Percentiles rank a stretch among this genome's conserved stretches.
Evolutionary conservation across 1,140 invertebrate species (phyloP).

Genomic region (Drosophila pectinifera): DNA sequence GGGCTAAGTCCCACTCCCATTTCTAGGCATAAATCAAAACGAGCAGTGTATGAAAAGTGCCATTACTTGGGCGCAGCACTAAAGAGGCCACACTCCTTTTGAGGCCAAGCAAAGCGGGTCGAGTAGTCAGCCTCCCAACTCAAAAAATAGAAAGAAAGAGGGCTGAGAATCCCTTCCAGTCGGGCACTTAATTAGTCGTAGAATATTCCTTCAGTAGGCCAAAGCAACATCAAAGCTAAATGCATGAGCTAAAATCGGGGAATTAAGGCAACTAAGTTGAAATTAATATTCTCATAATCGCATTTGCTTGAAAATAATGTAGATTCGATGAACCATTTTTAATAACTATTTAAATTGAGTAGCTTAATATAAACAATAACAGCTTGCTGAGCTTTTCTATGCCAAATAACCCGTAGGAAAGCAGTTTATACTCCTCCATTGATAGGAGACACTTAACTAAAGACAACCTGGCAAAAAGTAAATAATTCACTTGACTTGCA

Average conservation of each 20-base stretch:
- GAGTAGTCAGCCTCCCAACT: conserved; percentile 15
- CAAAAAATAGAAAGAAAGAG: conserved; percentile 15
- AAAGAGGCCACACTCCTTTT: conserved; percentile 47
- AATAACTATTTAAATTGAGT: not conserved
- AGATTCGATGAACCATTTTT: not conserved
- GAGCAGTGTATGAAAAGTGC: conserved; percentile 38
- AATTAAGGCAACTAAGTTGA: not conserved
- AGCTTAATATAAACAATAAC: not conserved
- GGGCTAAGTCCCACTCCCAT: conserved; percentile 28
- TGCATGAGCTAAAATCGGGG: conserved; percentile 23
- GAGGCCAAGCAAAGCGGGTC: conserved; percentile 12
- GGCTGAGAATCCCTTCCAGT: conserved; percentile 26
- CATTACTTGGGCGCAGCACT: conserved; percentile 24
- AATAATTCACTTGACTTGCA: conserved; percentile 35
- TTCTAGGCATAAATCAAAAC: conserved; percentile 63
- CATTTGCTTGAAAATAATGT: not conserved
- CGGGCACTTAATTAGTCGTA: conserved; percentile 43
- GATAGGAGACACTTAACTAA: conserved; percentile 7
- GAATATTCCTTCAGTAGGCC: conserved; percentile 28
- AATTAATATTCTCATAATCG: not conserved
- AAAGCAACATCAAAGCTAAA: conserved; percentile 37
- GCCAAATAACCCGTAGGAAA: conserved; percentile 18
- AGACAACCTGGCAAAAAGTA: conserved; percentile 27
- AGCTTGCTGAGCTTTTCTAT: not conserved
- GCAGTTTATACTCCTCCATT: conserved; percentile 10